Conservation (phyloP, 2,888 invertebrate species). For the Parthenolecanium corni region DNA sequence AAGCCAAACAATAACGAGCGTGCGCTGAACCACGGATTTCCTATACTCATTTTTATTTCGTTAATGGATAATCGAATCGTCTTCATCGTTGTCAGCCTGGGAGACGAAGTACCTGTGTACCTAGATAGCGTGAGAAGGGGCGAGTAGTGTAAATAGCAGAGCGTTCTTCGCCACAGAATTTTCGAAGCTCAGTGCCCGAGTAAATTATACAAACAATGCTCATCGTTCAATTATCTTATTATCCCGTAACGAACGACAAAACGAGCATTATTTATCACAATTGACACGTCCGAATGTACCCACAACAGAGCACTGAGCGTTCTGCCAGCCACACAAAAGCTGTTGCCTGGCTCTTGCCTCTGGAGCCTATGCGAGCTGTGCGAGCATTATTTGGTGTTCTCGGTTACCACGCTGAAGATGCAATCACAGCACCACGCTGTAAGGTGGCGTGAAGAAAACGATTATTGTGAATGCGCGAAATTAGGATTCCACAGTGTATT, state of each 20-base stretch:
- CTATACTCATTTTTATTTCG: too few species aligned
- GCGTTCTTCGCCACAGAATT: too few species aligned
- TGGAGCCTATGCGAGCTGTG: too few species aligned
- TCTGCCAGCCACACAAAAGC: constrained; percentile 7
- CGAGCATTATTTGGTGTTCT: too few species aligned
- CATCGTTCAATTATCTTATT: constrained; percentile 23
- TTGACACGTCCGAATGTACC: constrained; percentile 23
- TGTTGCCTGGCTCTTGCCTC: background rate
- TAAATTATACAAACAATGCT: constrained; percentile 23
- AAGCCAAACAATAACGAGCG: too few species aligned
- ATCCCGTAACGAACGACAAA: constrained; percentile 20
- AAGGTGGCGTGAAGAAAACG: constrained; percentile 4
- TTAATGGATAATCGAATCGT: too few species aligned
- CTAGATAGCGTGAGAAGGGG: too few species aligned
- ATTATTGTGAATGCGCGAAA: constrained; percentile 4
- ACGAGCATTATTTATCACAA: constrained; percentile 26
- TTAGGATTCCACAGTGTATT: constrained; percentile 20
- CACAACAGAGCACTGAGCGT: constrained; percentile 9
- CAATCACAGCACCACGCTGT: background rate
- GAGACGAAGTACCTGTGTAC: too few species aligned
- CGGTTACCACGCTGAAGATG: too few species aligned
- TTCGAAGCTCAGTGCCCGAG: background rate
- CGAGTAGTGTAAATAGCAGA: too few species aligned
- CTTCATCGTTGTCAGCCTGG: too few species aligned
- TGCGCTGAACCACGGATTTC: too few species aligned